These are phyloP conservation scores for Siniperca chuatsi DNA, from an alignment of 2,113 vertebrate genomes.

Conservation along the genomic window DNA sequence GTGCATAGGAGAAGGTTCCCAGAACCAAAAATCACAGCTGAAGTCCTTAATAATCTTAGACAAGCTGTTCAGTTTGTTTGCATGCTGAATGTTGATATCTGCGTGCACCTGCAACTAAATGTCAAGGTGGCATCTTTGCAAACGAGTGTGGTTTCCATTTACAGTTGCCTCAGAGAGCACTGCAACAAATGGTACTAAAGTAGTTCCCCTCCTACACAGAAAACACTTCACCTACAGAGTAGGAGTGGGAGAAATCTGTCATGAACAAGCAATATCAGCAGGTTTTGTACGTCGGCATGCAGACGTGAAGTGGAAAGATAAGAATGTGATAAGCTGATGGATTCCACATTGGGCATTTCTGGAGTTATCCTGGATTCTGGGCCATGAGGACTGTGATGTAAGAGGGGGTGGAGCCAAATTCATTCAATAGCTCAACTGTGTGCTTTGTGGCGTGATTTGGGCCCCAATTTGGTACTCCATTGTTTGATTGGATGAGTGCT, in stretches of 20 bases:
- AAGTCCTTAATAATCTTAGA: neutral
- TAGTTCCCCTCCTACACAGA: constrained; percentile 42
- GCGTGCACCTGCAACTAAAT: constrained; percentile 2
- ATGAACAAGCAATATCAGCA: constrained; percentile 11
- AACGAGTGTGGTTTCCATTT: neutral
- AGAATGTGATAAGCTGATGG: constrained; percentile 36
- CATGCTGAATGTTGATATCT: neutral
- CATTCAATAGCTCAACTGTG: constrained; percentile 83
- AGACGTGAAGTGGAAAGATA: constrained; percentile 30
- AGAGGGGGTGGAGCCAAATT: constrained; percentile 64
- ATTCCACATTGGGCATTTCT: constrained; percentile 43
- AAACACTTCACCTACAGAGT: constrained; percentile 10
- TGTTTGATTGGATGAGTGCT: constrained; percentile 78
- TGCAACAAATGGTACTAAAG: constrained; percentile 5
- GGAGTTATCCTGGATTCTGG: constrained; percentile 76
- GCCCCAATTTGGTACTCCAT: constrained; percentile 74
- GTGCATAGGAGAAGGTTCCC: neutral
- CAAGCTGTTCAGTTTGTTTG: constrained; percentile 1
- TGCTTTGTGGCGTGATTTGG: constrained; percentile 80
- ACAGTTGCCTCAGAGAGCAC: neutral
- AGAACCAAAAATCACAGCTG: neutral
- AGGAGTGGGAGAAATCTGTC: constrained; percentile 21
- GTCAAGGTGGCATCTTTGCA: constrained; percentile 5
- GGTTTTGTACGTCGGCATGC: neutral
- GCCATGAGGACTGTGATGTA: constrained; percentile 81